These are phyloP conservation scores for Argyresthia goedartella DNA, from an alignment of 2,888 invertebrate species.

Conservation along the genomic window DNA sequence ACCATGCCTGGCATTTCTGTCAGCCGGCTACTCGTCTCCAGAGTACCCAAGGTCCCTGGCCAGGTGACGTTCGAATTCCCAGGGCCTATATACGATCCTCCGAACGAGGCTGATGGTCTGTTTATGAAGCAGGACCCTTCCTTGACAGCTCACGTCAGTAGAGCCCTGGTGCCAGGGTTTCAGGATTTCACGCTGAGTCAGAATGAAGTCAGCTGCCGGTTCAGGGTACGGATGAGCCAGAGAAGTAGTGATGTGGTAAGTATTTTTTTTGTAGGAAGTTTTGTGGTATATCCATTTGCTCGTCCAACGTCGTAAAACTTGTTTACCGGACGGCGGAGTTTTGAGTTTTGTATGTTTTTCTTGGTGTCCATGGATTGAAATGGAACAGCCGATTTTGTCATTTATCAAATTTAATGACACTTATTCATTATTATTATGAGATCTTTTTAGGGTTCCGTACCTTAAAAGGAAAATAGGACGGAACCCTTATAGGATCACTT, in stretches of 20 bases:
- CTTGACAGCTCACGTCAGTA: constrained; percentile 35
- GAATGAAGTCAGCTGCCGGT: constrained; percentile 46
- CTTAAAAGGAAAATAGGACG: no score
- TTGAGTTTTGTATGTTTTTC: no score
- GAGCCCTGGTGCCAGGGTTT: constrained; percentile 31
- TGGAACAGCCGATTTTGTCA: no score
- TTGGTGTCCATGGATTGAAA: no score
- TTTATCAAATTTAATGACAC: no score
- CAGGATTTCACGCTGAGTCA: constrained; percentile 46
- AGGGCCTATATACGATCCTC: constrained; percentile 47
- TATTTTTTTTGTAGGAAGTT: background rate
- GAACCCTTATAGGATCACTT: no score
- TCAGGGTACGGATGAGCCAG: constrained; percentile 32
- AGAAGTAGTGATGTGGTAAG: constrained; percentile 32
- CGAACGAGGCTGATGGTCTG: constrained; percentile 42
- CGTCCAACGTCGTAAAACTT: no score
- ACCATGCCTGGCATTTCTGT: constrained; percentile 52
- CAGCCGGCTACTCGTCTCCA: constrained; percentile 48
- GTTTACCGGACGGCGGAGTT: no score
- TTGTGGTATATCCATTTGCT: no score
- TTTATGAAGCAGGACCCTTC: constrained; percentile 47
- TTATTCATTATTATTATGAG: no score
- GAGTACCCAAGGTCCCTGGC: constrained; percentile 59
- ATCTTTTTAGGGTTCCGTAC: no score
- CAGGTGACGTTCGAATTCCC: constrained; percentile 38